A percentile compares a stretch with the other conserved stretches of the same genome.
Evolutionary conservation across 2,797 vertebrate species (phyloP).

Genomic region (Myotis myotis): DNA sequence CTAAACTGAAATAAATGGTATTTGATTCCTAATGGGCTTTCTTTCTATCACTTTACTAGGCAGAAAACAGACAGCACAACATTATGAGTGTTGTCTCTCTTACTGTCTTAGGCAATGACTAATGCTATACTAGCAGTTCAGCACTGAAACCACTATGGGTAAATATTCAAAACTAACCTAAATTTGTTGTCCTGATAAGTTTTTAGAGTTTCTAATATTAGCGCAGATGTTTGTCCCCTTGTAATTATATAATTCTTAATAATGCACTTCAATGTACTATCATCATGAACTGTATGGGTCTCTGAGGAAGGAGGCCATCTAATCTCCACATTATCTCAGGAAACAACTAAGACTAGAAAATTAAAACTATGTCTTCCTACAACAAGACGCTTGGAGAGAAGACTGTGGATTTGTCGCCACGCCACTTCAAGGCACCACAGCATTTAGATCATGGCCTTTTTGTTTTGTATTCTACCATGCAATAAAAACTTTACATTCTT

Average conservation of each 20-base stretch:
- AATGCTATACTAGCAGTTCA: neutral
- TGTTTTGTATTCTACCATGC: neutral
- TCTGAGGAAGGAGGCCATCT: neutral
- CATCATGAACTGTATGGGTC: neutral
- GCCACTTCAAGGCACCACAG: neutral
- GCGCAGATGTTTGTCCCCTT: neutral
- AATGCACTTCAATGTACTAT: neutral
- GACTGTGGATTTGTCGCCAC: neutral
- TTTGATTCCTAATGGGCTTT: neutral
- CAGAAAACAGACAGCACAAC: neutral
- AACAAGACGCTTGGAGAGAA: neutral
- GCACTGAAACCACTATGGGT: neutral
- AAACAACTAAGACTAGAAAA: neutral
- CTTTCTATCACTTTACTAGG: neutral
- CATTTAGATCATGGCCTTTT: neutral
- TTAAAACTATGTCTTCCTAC: neutral
- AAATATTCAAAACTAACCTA: neutral
- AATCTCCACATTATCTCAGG: neutral
- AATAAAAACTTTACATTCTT: neutral
- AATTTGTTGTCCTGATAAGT: neutral
- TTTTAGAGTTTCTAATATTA: neutral
- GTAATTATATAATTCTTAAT: neutral
- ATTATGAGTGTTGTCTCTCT: neutral
- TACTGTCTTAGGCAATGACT: neutral
- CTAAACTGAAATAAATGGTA: neutral